Percentiles rank a stretch among this genome's conserved stretches.
phyloP scores from a whole-genome alignment of 2,888 invertebrate genomes.

The Diaphora mendica region DNA sequence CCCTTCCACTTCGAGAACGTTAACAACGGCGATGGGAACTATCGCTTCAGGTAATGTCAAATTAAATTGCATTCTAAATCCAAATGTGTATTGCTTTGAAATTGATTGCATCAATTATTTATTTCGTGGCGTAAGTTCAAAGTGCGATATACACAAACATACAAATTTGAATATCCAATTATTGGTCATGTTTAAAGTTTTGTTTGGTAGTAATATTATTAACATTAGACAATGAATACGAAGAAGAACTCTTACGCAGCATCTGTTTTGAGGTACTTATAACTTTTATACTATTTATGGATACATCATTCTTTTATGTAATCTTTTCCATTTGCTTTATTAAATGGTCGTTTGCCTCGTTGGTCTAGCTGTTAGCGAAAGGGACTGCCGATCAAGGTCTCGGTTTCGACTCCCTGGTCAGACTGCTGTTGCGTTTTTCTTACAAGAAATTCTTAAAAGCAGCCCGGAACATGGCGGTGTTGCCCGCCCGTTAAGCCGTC shows the following conservation, averaged over 20 bases:
- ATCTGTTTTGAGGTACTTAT: background rate
- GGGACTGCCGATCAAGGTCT: too few relatives aligned
- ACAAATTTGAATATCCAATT: background rate
- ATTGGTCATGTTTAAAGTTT: background rate
- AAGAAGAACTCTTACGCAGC: background rate
- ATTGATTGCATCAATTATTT: conserved; percentile 62
- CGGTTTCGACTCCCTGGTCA: too few relatives aligned
- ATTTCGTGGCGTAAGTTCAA: conserved; percentile 72
- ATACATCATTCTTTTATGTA: too few relatives aligned
- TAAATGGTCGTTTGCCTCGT: too few relatives aligned
- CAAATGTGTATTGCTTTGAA: conserved; percentile 37
- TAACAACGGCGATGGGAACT: conserved; percentile 88
- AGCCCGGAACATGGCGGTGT: too few relatives aligned
- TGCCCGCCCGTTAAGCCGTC: too few relatives aligned
- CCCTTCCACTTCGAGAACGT: conserved; percentile 87
- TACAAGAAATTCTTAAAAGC: too few relatives aligned
- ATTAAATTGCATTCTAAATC: conserved; percentile 31
- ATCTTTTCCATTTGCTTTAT: too few relatives aligned
- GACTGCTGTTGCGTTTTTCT: too few relatives aligned
- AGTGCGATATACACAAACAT: background rate
- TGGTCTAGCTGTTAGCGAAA: too few relatives aligned
- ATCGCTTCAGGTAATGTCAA: conserved; percentile 86
- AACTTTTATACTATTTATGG: background rate
- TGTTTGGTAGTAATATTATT: background rate
- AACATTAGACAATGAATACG: background rate